These are phyloP conservation scores for Pagrus major DNA, from an alignment of 2,113 vertebrate genomes.

Conservation along the genomic window DNA sequence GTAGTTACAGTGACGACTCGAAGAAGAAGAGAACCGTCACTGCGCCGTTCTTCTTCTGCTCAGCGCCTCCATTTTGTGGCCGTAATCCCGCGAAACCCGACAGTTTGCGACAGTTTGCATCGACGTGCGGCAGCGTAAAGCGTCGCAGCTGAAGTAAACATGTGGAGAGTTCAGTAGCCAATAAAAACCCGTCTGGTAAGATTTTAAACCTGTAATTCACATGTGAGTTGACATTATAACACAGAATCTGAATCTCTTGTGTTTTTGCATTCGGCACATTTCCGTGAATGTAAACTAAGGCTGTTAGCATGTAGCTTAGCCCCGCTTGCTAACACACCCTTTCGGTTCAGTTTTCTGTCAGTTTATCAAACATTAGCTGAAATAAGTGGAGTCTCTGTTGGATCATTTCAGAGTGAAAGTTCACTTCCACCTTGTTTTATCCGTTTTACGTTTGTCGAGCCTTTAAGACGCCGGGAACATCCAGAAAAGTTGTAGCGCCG, in stretches of 20 bases:
- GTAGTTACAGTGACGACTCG: too few relatives aligned
- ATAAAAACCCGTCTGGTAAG: neutral
- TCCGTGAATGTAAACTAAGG: neutral
- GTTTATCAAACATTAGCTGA: neutral
- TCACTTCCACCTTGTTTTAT: neutral
- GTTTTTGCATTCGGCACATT: neutral
- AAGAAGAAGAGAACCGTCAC: too few relatives aligned
- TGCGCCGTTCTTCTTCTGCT: too few relatives aligned
- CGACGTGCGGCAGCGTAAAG: neutral
- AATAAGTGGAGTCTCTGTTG: neutral
- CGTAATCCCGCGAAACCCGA: neutral
- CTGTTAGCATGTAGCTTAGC: neutral
- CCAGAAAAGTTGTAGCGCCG: neutral
- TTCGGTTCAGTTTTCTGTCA: neutral
- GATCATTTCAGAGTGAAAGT: neutral
- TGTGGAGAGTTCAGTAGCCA: neutral
- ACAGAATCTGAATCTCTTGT: accelerated
- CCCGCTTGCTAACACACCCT: neutral
- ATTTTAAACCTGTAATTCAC: accelerated
- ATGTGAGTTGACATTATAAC: accelerated
- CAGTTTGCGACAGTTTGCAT: neutral
- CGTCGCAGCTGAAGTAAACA: neutral
- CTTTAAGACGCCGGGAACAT: accelerated
- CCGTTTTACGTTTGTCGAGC: too few relatives aligned
- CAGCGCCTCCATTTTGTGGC: too few relatives aligned